These are phyloP conservation scores for Trichomalopsis sarcophagae DNA, from an alignment of 1,140 invertebrate genomes.

Conservation along the genomic window DNA sequence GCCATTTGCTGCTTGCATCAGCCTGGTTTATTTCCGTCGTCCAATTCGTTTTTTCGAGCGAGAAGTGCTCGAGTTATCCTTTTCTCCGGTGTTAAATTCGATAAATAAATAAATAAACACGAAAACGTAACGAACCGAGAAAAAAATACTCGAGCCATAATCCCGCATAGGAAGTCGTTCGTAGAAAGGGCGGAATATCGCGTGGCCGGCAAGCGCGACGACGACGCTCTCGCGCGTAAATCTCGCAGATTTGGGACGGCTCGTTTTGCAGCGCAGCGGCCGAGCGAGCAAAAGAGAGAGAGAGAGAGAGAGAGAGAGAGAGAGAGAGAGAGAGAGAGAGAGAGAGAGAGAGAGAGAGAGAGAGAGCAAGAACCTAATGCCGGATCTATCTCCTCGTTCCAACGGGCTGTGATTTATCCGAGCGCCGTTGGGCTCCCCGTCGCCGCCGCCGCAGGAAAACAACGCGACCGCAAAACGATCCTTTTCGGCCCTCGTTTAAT, in stretches of 20 bases:
- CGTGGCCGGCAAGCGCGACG: background rate
- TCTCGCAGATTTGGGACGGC: slow-evolving; percentile 41
- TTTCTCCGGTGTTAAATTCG: too few relatives aligned
- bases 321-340: background rate
- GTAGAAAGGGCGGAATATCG: slow-evolving; percentile 2
- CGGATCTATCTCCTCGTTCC: slow-evolving; percentile 34
- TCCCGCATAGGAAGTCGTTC: slow-evolving; percentile 20
- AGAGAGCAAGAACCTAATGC: slow-evolving; percentile 44
- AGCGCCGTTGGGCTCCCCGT: background rate
- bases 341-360: background rate
- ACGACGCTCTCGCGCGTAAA: slow-evolving; percentile 34
- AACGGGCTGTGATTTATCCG: slow-evolving; percentile 42
- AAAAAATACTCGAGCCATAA: background rate
- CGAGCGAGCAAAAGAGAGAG: background rate
- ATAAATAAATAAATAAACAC: too few relatives aligned
- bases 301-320: background rate
- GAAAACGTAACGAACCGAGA: too few relatives aligned
- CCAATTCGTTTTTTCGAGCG: too few relatives aligned
- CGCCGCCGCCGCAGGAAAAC: slow-evolving; percentile 18
- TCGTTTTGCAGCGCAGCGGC: slow-evolving; percentile 28
- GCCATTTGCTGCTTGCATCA: too few relatives aligned
- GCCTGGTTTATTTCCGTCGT: too few relatives aligned
- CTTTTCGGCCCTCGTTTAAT: slow-evolving; percentile 28
- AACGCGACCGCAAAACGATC: slow-evolving; percentile 24
- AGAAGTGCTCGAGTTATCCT: too few relatives aligned